phyloP scores from a whole-genome alignment of 1,140 invertebrate genomes.

The Penaeus chinensis region DNA sequence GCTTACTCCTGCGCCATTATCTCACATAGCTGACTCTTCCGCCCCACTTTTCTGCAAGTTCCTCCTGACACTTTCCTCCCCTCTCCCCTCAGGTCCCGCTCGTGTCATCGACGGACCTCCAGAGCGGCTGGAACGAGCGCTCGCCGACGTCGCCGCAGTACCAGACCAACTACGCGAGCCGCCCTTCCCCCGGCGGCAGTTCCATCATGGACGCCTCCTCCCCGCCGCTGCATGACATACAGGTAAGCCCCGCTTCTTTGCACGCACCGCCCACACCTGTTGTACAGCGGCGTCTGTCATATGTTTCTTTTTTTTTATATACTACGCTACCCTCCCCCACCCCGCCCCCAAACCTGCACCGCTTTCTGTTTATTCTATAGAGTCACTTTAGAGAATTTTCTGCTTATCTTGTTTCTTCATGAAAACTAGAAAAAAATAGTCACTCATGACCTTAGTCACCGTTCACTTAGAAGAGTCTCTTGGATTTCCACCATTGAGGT shows the following conservation, averaged over 20 bases:
- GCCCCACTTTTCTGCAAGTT: neutral
- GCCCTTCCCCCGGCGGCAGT: slow-evolving; percentile 48
- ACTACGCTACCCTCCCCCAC: too few relatives aligned
- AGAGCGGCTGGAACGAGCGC: slow-evolving; percentile 54
- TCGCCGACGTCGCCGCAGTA: slow-evolving; percentile 58
- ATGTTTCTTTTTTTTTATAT: neutral
- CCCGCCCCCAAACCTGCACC: too few relatives aligned
- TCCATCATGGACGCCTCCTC: slow-evolving; percentile 53
- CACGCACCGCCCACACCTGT: neutral
- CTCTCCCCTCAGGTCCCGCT: slow-evolving; percentile 53
- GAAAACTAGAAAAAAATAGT: too few relatives aligned
- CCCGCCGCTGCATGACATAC: slow-evolving; percentile 62
- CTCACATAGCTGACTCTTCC: neutral
- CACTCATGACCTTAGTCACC: neutral
- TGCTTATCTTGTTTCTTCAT: too few relatives aligned
- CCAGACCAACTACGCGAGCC: slow-evolving; percentile 52
- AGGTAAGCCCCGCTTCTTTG: slow-evolving; percentile 42
- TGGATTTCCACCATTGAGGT: neutral
- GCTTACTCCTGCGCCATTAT: neutral
- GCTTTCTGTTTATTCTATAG: too few relatives aligned
- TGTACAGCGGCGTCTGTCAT: neutral
- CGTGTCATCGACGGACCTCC: slow-evolving; percentile 63
- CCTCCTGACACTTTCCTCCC: neutral
- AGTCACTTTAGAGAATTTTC: too few relatives aligned
- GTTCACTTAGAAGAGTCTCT: neutral